Evolutionary conservation across 2,113 vertebrate genomes (phyloP), one percentile per base, ranked within the genome.

Genomic region (Pedetes capensis): DNA sequence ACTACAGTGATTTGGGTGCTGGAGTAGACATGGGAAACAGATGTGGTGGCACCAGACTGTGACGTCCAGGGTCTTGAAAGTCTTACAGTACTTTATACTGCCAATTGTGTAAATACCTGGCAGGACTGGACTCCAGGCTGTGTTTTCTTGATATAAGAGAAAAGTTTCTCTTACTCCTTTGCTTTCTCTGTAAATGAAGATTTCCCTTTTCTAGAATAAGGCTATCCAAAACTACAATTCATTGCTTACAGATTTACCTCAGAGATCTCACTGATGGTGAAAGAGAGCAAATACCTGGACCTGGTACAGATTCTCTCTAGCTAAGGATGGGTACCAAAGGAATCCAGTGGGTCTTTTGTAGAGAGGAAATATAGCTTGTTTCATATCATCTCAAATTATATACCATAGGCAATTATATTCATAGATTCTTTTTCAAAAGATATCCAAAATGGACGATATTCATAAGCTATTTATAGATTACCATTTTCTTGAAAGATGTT

Each of bases 21-120:
- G 32, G 23, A 37, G 1, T 55, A 71, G 61, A 68, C 42, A 61
- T 68, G 49, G 82, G 63, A 87, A 92, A 91, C 95, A 96, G 84
- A 95, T 93, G 83, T 84, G 42, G 6, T 39, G 49, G 37, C 32
- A 44, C 75, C 4, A 10, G 37, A 53, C 47, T 37, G 29, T 51
- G 39, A 86, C 22, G 79, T 91, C 27, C 25, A 61, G 13, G 17
- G 63, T 89, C 80, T 87, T 55, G 17, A 82, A 93, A 82, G 79
- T 66, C 34, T 91, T 79, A 51, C 20, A 79, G 37, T n/a, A 47
- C 20, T 94, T 87, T 51, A 66, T 23, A 72, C n/a, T 93, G 75
- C 55, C 83, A 95, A 47, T 51, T 82, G 8, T 89, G 11, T 82
- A 75, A 75, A 14, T 80, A 17, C 93, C 47, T 87, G 75, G 51